phyloP scores from a whole-genome alignment of 2,113 vertebrate species.

The Hippocampus mohnikei region DNA sequence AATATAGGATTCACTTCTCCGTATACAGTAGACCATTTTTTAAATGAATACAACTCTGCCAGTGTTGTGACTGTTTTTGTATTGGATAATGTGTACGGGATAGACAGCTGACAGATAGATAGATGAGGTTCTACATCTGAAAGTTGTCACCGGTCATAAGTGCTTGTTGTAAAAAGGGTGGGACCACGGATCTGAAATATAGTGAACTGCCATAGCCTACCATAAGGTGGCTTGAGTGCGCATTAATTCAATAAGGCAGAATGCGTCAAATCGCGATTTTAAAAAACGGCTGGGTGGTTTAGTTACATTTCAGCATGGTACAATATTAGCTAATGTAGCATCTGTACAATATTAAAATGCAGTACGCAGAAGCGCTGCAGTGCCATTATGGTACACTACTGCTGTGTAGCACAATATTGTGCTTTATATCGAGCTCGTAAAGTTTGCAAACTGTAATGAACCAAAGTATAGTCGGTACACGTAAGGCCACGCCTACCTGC shows the following conservation, averaged over 20 bases:
- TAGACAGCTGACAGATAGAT: no score
- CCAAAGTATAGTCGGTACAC: no score
- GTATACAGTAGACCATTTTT: no score
- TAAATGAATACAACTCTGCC: no score
- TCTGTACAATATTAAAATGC: background rate
- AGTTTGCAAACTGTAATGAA: background rate
- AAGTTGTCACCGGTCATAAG: background rate
- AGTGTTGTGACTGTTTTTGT: background rate
- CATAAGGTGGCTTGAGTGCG: slow-evolving; percentile 59
- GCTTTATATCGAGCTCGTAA: background rate
- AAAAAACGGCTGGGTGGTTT: background rate
- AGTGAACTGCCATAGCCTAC: slow-evolving; percentile 57
- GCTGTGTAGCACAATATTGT: background rate
- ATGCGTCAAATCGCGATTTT: background rate
- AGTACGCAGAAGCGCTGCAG: background rate
- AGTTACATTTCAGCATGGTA: background rate
- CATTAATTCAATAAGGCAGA: slow-evolving; percentile 13
- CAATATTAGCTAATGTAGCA: background rate
- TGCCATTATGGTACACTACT: background rate
- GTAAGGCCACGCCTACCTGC: slow-evolving; percentile 60
- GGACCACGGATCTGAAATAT: slow-evolving; percentile 32
- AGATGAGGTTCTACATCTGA: background rate
- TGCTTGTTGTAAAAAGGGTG: background rate
- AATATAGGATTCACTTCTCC: background rate
- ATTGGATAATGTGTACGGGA: no score